These are phyloP conservation scores for Alcis repandata DNA, from an alignment of 2,888 invertebrate genomes.

Conservation along the genomic window DNA sequence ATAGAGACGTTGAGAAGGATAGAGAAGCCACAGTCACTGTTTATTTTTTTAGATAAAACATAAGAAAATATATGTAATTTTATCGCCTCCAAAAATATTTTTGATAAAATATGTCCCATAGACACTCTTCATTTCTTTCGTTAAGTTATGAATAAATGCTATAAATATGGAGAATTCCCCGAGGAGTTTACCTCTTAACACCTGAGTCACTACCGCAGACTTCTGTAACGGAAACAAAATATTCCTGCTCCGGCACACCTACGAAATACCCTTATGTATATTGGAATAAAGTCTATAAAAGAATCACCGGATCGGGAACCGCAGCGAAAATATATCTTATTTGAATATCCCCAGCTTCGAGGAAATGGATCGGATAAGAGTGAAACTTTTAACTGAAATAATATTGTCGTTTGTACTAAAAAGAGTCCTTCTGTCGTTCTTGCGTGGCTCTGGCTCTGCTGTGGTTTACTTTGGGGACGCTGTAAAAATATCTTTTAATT, in stretches of 20 bases:
- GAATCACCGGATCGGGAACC: conserved; percentile 58
- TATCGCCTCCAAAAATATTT: conserved; percentile 9
- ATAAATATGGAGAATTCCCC: conserved; percentile 35
- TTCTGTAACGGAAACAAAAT: conserved; percentile 55
- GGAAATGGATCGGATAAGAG: conserved; percentile 74
- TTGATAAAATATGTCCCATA: conserved; percentile 11
- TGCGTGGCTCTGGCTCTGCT: conserved; percentile 48
- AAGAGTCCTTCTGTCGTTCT: conserved; percentile 51
- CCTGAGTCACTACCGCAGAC: conserved; percentile 54
- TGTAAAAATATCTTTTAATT: conserved; percentile 35
- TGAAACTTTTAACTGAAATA: conserved; percentile 78
- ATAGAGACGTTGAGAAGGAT: not conserved
- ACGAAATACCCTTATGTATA: conserved; percentile 54
- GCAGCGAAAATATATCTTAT: conserved; percentile 70
- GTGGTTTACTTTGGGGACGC: conserved; percentile 41
- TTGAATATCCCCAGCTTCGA: conserved; percentile 69
- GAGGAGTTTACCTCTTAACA: conserved; percentile 42
- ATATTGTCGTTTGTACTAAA: conserved; percentile 71
- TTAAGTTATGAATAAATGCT: conserved; percentile 40
- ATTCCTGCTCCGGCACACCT: conserved; percentile 44
- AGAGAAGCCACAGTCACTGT: not conserved
- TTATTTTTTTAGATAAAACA: not conserved
- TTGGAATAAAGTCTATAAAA: conserved; percentile 63
- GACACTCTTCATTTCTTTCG: conserved; percentile 44
- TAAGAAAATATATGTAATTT: not conserved